Evolutionary conservation across 2,888 invertebrate genomes (phyloP).

Genomic region (Pandemis corylana): DNA sequence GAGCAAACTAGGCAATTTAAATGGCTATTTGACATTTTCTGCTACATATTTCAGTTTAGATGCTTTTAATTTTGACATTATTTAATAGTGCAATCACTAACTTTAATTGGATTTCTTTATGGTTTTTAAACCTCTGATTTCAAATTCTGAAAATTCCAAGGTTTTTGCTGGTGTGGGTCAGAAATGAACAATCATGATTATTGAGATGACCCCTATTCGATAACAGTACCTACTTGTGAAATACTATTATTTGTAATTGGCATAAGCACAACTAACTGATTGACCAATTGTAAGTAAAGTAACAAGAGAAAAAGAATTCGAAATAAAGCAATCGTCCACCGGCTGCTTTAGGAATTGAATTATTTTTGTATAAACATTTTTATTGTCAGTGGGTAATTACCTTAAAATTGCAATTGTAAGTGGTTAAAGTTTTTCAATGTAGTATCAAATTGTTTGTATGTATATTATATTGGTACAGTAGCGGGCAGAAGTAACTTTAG

Average conservation of each 20-base stretch:
- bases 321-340: neutral
- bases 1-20: neutral
- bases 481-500: neutral
- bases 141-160: too few relatives aligned
- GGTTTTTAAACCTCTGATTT: too few relatives aligned
- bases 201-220: too few relatives aligned
- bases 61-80: neutral
- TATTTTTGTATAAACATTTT: neutral
- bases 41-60: neutral
- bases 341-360: neutral
- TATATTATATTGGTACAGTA: neutral
- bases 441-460: neutral
- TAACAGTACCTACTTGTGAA: neutral
- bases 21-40: neutral
- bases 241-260: neutral
- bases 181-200: too few relatives aligned
- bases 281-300: neutral
- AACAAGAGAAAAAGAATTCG: neutral
- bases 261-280: neutral
- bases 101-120: too few relatives aligned
- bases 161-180: too few relatives aligned
- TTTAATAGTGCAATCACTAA: too few relatives aligned
- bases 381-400: neutral
- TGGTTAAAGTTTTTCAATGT: neutral
- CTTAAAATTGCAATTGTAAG: neutral